Base-by-base conservation (phyloP, 2,797 vertebrate species). In the Chromis chromis region DNA sequence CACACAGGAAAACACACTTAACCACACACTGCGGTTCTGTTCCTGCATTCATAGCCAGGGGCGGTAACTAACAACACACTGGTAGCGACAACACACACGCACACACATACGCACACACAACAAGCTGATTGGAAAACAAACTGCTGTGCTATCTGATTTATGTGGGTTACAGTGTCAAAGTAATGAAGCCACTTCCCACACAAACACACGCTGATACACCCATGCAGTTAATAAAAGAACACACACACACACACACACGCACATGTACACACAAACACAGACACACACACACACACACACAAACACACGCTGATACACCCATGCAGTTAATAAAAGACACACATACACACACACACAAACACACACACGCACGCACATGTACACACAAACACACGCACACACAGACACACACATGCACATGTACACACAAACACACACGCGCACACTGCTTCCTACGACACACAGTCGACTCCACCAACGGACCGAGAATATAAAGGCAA, bases 31-130 rank as follows among this genome's bases (percentile, higher is more conserved):
- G 6, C 7, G 21, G 50, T 42, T 42, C 58, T 78, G 70, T 82
- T 46, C 40, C 56, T 58, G 70, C 70, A 0, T 77, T 27, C 60
- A 74, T 27, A 40, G 70, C 65, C 56, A 42, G 70, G 46, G 52
- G 70, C 21, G 8, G 70, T 65, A 39, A 74, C 74, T 65, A 82
- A 74, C 79, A 74, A 74, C 70, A 68, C 60, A 72, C 58, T 53
- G 60, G 22, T 8, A 33, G 61, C 50, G 40, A 58, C 44, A 46
- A 7, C 17, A 19, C 42, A 19, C 42, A 46, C 17, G 17, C 44
- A n/a, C 42, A 39, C 36, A 40, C 39, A 40, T 46, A 27, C 69
- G 61, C 36, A 69, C 48, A 64, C 1, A 65, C n/a, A 10, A 10
- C 33, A 36, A 36, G 9, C 33, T 36, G 33, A 36, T 36, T 36